A percentile compares a stretch with the other conserved stretches of the same genome.
Conservation (phyloP, 2,888 invertebrate genomes). For the Eledona agricola region DNA sequence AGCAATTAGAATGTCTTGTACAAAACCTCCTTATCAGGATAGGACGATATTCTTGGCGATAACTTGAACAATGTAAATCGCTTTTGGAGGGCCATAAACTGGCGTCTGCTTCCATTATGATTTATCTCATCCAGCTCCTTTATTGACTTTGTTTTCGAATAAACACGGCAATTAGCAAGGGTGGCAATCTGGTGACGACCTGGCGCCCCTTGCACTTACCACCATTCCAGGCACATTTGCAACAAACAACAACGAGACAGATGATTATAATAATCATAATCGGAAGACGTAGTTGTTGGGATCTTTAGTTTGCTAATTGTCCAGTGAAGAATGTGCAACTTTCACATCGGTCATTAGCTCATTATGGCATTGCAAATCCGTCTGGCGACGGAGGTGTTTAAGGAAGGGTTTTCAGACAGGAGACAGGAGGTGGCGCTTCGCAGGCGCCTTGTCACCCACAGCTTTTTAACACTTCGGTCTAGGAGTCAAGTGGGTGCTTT, state of each 20-base stretch:
- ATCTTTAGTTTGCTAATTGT: conserved; percentile 1
- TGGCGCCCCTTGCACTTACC: conserved; percentile 25
- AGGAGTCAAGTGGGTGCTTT: conserved; percentile 31
- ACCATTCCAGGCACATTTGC: too few species aligned
- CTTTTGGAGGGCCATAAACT: conserved; percentile 24
- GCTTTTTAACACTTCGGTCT: conserved; percentile 33
- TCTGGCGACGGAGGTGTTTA: conserved; percentile 20
- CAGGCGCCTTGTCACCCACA: conserved; percentile 29
- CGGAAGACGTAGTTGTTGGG: too few species aligned
- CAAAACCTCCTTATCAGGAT: conserved; percentile 14
- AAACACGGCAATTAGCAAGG: conserved; percentile 27
- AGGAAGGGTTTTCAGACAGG: conserved; percentile 28
- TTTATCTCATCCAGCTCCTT: conserved; percentile 28
- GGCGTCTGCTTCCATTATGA: conserved; percentile 27
- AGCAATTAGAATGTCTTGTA: conserved; percentile 20
- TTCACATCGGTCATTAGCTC: conserved; percentile 18
- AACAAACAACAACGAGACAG: too few species aligned
- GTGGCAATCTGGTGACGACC: conserved; percentile 23
- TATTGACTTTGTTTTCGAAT: conserved; percentile 30
- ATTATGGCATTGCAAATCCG: conserved; percentile 27
- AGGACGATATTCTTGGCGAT: conserved; percentile 16
- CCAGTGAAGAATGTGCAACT: conserved; percentile 17
- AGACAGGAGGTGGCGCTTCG: conserved; percentile 7
- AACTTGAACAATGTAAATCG: conserved; percentile 24
- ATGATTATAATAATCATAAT: too few species aligned